Evolutionary conservation across 2,797 vertebrate species (phyloP), one percentile per base, ranked within the genome.

Genomic region (Ataeniobius toweri): DNA sequence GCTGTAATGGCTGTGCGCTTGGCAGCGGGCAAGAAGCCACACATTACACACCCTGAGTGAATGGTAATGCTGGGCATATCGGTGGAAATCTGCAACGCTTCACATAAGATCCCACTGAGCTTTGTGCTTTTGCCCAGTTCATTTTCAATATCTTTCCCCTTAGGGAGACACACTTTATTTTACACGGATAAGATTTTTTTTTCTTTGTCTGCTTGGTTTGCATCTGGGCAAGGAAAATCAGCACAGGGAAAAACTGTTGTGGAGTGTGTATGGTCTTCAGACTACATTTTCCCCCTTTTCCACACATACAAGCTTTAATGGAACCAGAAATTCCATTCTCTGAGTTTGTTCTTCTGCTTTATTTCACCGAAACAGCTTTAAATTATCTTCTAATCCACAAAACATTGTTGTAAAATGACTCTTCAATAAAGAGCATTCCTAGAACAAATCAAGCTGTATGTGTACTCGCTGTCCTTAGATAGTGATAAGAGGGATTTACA

Each of bases 41-140:
- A 83, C 81, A 87, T 91, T 83, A 88, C 86, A 84, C 86, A 85
- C 89, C 79, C 91, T 85, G 73, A 91, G 89, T 80, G 87, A 93
- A 94, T 92, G 90, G 90, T 93, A 93, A 93, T 91, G 91, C 85
- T 78, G 82, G 83, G 79, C 90, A 88, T 91, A 93, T 93, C 87
- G 70, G 88, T 83, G 85, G 88, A 93, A 92, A 94, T 93, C 82
- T 81, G 83, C 93, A 92, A 91, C 86, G 89, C 91, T 93, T 90
- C 88, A 89, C 86, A 75, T 84, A 75, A 88, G 83, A 90, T 89
- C 90, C 85, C 86, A 82, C n/a, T 76, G 86, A 77, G 86, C 86
- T 91, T 89, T 90, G 83, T 84, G 89, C 85, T 82, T 83, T 90
- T 51, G 79, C 84, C 79, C 13, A 71, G 88, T 92, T 90, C 89